Evolutionary conservation across 2,888 invertebrate genomes (phyloP).

Genomic region (Rhimphoctona megacephalus): DNA sequence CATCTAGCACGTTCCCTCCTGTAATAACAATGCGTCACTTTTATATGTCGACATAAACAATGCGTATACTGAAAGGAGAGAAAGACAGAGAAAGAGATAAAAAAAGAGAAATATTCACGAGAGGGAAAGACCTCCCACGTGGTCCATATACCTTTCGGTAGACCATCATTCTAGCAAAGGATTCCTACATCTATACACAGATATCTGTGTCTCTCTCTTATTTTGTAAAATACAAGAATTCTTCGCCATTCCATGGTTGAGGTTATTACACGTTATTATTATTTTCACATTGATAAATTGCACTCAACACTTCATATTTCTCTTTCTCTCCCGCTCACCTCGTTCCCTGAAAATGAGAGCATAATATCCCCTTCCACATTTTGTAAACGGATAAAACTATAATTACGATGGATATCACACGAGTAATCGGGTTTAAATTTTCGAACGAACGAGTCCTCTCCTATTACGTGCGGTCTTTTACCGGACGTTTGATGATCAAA

Average conservation of each 20-base stretch:
- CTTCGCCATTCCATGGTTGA: background rate
- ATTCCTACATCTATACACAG: constrained; percentile 31
- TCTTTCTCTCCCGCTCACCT: background rate
- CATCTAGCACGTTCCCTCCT: constrained; percentile 78
- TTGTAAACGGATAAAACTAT: constrained; percentile 38
- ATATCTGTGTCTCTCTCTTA: background rate
- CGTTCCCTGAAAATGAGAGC: constrained; percentile 15
- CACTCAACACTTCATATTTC: background rate
- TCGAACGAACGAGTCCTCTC: constrained; percentile 22
- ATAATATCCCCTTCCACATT: constrained; percentile 30
- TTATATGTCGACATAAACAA: constrained; percentile 81
- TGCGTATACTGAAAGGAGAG: constrained; percentile 61
- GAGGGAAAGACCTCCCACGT: constrained; percentile 68
- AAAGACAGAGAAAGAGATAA: constrained; percentile 29
- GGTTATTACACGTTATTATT: background rate
- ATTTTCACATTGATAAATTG: background rate
- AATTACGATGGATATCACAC: constrained; percentile 50
- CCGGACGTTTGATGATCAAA: constrained; percentile 61
- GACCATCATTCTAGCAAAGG: constrained; percentile 36
- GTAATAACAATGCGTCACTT: constrained; percentile 81
- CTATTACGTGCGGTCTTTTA: constrained; percentile 42
- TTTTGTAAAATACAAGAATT: background rate
- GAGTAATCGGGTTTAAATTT: constrained; percentile 62
- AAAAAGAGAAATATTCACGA: constrained; percentile 39
- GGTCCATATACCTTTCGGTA: constrained; percentile 30